Base-by-base conservation (phyloP, 1,140 invertebrate genomes). In the Drosophila azteca region DNA sequence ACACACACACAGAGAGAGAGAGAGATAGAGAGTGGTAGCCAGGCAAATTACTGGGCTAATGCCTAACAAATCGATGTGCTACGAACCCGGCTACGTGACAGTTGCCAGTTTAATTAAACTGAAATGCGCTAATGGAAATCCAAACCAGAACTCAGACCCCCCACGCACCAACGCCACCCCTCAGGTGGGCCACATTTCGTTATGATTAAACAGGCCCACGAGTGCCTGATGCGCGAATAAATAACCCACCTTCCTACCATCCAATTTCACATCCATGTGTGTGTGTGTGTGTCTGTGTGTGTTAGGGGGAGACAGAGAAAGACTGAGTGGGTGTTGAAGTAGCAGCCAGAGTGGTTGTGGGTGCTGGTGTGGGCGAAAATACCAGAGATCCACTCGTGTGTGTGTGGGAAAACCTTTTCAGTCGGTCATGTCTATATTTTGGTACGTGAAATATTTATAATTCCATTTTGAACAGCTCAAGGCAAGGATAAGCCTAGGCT, bases 71-170 rank as follows among this genome's bases (percentile, higher is more conserved):
- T 81, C 78, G 82, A 84, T 70, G 63, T 60, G 50, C 17, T 39
- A 22, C 35, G 51, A 8, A 9, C 67, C 22, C 39, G 53, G 64
- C 59, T 85, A 81, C 81, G 78, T 87, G 82, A 81, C 73, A 84
- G 68, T 87, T 85, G 62, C 68, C 81, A 75, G 61, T 68, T 81
- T 85, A 85, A 85, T 85, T 85, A 85, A 81, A 87, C 81, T 75
- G 73, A 69, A 81, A 87, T 74, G 64, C 73, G 67, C 77, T 68
- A 79, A 77, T 83, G 77, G 72, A 80, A 77, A 74, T 66, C 53
- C 53, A 35, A 61, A 62, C 22, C 49, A 63, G 44, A 55, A 49
- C 41, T 22, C 31, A 29, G 26, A 35, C 39, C 22, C 35, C 35
- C 7, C 26, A 52, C 35, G 17, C 26, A 2, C 43, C 35, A 50